These are phyloP conservation scores for Paramormyrops kingsleyae DNA, from an alignment of 2,113 vertebrate genomes.

Conservation along the genomic window DNA sequence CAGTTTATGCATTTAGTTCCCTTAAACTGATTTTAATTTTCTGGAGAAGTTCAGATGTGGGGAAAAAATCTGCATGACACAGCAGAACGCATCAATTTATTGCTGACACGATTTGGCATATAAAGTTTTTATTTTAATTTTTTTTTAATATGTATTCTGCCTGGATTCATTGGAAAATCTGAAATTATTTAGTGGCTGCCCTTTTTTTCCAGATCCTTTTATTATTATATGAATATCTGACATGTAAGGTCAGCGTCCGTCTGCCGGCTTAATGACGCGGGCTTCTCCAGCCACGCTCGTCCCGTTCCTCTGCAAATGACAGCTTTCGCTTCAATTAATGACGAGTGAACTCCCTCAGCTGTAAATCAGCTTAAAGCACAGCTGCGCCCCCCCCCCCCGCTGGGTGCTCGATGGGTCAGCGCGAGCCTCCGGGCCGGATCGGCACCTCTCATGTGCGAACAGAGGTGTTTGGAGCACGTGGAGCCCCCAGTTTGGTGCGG, in stretches of 20 bases:
- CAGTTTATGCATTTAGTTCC: neutral
- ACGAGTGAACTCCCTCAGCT: neutral
- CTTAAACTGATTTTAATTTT: neutral
- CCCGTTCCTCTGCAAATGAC: constrained; percentile 8
- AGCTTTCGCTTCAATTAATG: constrained; percentile 14
- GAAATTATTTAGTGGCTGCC: neutral
- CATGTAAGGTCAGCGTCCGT: constrained; percentile 8
- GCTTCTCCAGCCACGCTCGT: neutral
- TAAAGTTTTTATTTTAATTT: neutral
- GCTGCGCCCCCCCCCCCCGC: neutral
- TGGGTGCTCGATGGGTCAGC: neutral
- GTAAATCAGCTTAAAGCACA: constrained; percentile 5
- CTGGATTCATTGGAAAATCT: constrained; percentile 12
- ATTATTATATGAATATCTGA: constrained; percentile 14
- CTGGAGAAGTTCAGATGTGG: neutral
- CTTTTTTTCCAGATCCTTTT: neutral
- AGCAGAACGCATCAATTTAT: neutral
- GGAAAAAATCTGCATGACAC: neutral
- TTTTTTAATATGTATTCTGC: neutral
- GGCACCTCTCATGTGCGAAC: neutral
- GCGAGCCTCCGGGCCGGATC: neutral
- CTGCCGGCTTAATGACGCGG: neutral
- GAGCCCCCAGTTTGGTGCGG: neutral
- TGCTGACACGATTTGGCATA: neutral
- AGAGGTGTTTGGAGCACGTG: neutral